These are phyloP conservation scores for Uloborus plumipes DNA, from an alignment of 2,888 invertebrate species.

Conservation along the genomic window DNA sequence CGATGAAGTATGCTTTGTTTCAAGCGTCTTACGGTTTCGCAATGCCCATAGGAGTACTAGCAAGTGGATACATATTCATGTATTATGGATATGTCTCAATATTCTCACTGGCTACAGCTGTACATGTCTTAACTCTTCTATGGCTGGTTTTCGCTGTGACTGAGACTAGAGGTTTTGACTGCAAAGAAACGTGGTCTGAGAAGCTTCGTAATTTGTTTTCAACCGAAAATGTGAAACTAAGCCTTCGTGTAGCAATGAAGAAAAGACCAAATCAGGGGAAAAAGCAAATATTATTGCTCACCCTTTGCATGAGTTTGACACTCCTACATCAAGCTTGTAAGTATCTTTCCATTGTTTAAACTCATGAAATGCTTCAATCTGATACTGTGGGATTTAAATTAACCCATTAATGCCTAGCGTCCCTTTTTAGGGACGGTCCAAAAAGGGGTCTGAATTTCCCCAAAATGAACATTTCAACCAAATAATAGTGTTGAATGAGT, in stretches of 20 bases:
- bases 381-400: too few relatives aligned
- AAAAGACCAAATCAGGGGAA: constrained; percentile 11
- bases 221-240: constrained; percentile 2
- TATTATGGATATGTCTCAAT: too few relatives aligned
- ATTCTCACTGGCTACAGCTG: too few relatives aligned
- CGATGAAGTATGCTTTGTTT: neutral
- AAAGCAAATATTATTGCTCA: constrained; percentile 22
- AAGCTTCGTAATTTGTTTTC: constrained; percentile 9
- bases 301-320: constrained; percentile 6
- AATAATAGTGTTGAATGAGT: too few relatives aligned
- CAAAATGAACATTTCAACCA: too few relatives aligned
- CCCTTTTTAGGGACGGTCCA: too few relatives aligned
- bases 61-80: too few relatives aligned
- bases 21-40: neutral
- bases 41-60: too few relatives aligned
- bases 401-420: too few relatives aligned
- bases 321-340: constrained; percentile 7
- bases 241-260: neutral
- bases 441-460: too few relatives aligned
- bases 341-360: neutral
- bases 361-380: too few relatives aligned
- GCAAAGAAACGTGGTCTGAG: neutral
- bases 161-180: neutral
- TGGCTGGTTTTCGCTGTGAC: neutral
- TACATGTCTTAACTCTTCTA: too few relatives aligned